Percentiles rank a stretch among this genome's conserved stretches.
phyloP scores from a whole-genome alignment of 2,888 invertebrate species.

The Acronicta psi region DNA sequence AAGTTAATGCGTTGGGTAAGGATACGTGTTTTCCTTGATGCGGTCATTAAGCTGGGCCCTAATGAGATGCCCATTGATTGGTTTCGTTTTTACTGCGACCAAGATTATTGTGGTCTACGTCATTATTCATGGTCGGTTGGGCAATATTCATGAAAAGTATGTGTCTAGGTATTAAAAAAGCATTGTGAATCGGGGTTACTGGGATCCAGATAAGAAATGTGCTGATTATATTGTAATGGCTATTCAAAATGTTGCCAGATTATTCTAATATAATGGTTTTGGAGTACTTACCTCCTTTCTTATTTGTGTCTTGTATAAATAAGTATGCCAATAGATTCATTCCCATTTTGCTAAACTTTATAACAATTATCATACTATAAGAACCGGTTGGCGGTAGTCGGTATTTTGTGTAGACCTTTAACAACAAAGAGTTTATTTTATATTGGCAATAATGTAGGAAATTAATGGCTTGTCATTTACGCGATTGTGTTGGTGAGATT shows the following conservation, averaged over 20 bases:
- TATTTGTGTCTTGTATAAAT: too few relatives aligned
- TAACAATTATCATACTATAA: constrained; percentile 2
- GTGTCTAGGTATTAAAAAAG: too few relatives aligned
- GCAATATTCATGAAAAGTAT: constrained; percentile 11
- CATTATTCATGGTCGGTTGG: constrained; percentile 23
- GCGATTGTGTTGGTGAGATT: constrained; percentile 15
- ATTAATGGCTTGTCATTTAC: constrained; percentile 19
- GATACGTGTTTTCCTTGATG: constrained; percentile 51
- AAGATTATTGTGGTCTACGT: constrained; percentile 41
- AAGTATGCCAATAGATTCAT: too few relatives aligned
- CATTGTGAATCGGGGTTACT: too few relatives aligned
- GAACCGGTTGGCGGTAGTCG: neutral
- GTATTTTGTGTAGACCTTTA: constrained; percentile 12
- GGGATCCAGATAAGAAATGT: too few relatives aligned
- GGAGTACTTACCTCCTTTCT: too few relatives aligned
- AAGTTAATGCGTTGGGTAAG: constrained; percentile 39
- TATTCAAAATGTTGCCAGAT: too few relatives aligned
- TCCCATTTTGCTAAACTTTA: neutral
- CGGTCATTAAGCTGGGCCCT: constrained; percentile 38
- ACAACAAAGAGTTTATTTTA: constrained; percentile 21
- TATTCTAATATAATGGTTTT: too few relatives aligned
- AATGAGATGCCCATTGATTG: constrained; percentile 53
- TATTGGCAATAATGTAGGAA: constrained; percentile 10
- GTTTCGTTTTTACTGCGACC: constrained; percentile 41
- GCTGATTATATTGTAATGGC: too few relatives aligned